These are phyloP conservation scores for Trichechus manatus DNA, from an alignment of 2,113 vertebrate genomes.

Conservation along the genomic window DNA sequence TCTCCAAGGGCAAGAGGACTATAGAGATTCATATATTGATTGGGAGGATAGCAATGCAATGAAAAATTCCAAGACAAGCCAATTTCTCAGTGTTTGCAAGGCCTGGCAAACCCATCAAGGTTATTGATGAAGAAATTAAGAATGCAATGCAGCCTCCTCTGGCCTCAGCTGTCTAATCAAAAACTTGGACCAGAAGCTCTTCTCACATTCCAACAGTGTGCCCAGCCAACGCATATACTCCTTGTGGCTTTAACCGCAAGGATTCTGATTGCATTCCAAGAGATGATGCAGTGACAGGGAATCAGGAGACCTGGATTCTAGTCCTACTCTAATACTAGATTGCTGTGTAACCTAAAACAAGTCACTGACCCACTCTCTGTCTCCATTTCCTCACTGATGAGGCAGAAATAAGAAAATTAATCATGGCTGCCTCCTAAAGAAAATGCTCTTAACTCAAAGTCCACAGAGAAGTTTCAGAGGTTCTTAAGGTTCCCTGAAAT, in stretches of 20 bases:
- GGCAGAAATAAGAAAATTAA: not conserved
- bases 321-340: not conserved
- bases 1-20: conserved; percentile 67
- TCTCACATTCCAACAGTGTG: not conserved
- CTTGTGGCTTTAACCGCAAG: not conserved
- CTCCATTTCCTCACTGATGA: not conserved
- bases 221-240: not conserved
- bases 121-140: conserved; percentile 75
- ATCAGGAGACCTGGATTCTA: not conserved
- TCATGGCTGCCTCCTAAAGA: not conserved
- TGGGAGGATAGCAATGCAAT: conserved; percentile 58
- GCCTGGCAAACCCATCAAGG: conserved; percentile 66
- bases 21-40: conserved; percentile 70
- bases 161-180: conserved; percentile 30
- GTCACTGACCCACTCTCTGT: not conserved
- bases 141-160: not conserved
- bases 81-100: conserved; percentile 66
- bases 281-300: not conserved
- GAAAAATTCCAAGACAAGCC: conserved; percentile 66
- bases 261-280: not conserved
- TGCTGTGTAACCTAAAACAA: not conserved
- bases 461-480: not conserved
- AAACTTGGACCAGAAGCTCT: not conserved
- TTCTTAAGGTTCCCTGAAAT: not conserved
- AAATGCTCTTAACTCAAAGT: not conserved